Evolutionary conservation across 64 coral and sea anemone species (phyloP).

Genomic region (Montipora foliosa): DNA sequence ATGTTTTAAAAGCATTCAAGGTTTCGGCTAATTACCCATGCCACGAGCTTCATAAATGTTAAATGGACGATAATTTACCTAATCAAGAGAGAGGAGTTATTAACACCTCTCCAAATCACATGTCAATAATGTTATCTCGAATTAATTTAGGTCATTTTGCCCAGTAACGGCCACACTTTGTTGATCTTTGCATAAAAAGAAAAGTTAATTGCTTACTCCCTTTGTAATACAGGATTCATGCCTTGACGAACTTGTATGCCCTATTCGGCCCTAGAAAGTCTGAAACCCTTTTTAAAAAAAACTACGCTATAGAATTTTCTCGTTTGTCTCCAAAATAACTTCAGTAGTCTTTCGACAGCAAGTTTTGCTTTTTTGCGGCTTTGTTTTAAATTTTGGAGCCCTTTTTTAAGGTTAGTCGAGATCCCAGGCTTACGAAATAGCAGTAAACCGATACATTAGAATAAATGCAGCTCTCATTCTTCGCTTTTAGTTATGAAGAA

Average conservation of each 20-base stretch:
- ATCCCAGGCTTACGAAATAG: not conserved
- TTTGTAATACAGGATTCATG: constrained; percentile 20
- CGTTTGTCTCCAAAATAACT: too few relatives aligned
- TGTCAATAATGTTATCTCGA: constrained; percentile 9
- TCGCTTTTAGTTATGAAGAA: too few relatives aligned
- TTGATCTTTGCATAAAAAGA: constrained; percentile 22
- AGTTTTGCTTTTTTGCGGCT: not conserved
- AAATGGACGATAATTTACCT: not conserved
- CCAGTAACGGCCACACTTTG: constrained; percentile 41
- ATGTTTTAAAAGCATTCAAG: not conserved
- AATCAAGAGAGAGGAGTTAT: not conserved
- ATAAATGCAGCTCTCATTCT: too few relatives aligned
- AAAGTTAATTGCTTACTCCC: not conserved
- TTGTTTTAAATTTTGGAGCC: too few relatives aligned
- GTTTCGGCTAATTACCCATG: not conserved
- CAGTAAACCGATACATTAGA: too few relatives aligned
- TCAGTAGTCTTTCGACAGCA: not conserved
- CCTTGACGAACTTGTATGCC: not conserved
- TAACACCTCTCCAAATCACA: not conserved
- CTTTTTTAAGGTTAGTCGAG: not conserved
- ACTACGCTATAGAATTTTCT: too few relatives aligned
- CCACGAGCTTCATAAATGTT: not conserved
- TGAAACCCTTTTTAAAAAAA: not conserved
- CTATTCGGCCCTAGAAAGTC: not conserved
- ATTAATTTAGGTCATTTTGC: constrained; percentile 3